phyloP scores from a whole-genome alignment of 2,888 invertebrate species.

The Melangyna quadrimaculata region DNA sequence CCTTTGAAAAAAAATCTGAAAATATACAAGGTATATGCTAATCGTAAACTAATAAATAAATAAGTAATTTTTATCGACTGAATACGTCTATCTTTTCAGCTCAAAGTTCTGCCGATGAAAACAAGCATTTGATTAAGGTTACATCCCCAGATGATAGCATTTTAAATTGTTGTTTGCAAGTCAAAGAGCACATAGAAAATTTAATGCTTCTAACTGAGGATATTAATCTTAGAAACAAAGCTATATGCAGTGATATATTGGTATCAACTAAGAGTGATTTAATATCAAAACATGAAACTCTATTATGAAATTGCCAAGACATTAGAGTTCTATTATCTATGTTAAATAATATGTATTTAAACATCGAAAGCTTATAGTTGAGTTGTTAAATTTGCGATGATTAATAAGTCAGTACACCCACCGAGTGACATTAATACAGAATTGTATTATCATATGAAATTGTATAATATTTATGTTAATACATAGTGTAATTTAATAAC shows the following conservation, averaged over 20 bases:
- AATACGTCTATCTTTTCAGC: conserved; percentile 75
- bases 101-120: conserved; percentile 81
- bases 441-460: too few species aligned
- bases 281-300: conserved; percentile 67
- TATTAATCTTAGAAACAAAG: conserved; percentile 82
- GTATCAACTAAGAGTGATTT: conserved; percentile 77
- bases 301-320: background rate
- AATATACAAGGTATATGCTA: conserved; percentile 74
- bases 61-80: background rate
- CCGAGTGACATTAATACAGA: too few species aligned
- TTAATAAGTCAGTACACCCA: too few species aligned
- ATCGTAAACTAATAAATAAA: background rate
- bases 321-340: too few species aligned
- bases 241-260: conserved; percentile 80
- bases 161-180: conserved; percentile 82
- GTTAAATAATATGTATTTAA: too few species aligned
- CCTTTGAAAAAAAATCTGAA: conserved; percentile 73
- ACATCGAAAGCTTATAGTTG: too few species aligned
- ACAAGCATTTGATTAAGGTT: conserved; percentile 79
- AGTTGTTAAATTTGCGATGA: too few species aligned
- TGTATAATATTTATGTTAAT: too few species aligned
- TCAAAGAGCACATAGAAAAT: conserved; percentile 78
- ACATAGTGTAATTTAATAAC: too few species aligned
- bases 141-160: conserved; percentile 82
- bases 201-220: conserved; percentile 82